Evolutionary conservation across 92 coral and sea anemone genomes (phyloP).

Genomic region (Paramuricea clavata): DNA sequence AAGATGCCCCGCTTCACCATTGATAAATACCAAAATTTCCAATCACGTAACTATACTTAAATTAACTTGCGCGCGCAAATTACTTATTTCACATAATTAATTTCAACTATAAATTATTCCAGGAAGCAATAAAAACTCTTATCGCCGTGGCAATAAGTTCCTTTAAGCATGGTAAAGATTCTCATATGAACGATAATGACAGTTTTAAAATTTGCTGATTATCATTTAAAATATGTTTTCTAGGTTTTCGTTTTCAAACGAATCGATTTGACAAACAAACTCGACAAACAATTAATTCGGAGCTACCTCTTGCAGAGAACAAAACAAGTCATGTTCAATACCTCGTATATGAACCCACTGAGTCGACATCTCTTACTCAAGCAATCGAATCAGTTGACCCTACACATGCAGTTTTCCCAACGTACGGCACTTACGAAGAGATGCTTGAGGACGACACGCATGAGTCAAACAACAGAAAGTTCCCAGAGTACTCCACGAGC

Average conservation of each 20-base stretch:
- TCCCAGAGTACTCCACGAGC: constrained; percentile 53
- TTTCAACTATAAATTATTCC: too few species aligned
- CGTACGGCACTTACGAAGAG: background rate
- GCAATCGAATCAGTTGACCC: background rate
- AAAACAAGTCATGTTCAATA: background rate
- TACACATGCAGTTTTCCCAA: background rate
- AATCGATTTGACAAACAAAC: background rate
- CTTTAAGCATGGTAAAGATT: too few species aligned
- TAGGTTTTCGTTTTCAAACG: background rate
- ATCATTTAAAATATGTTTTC: background rate
- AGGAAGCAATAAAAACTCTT: too few species aligned
- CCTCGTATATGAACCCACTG: background rate
- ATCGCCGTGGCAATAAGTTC: too few species aligned
- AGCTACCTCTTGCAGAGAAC: background rate
- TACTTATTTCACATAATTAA: too few species aligned
- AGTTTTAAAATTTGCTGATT: too few species aligned
- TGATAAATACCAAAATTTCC: too few species aligned
- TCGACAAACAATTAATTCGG: background rate
- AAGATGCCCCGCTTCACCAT: too few species aligned
- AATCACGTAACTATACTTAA: too few species aligned
- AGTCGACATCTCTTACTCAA: background rate
- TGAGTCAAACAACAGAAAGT: constrained; percentile 35
- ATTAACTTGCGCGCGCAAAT: too few species aligned
- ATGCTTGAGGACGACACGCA: constrained; percentile 10
- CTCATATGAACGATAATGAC: too few species aligned